Percentiles rank a stretch among this genome's conserved stretches.
phyloP scores from a whole-genome alignment of 2,888 invertebrate genomes.

The Vesta saturnalis region DNA sequence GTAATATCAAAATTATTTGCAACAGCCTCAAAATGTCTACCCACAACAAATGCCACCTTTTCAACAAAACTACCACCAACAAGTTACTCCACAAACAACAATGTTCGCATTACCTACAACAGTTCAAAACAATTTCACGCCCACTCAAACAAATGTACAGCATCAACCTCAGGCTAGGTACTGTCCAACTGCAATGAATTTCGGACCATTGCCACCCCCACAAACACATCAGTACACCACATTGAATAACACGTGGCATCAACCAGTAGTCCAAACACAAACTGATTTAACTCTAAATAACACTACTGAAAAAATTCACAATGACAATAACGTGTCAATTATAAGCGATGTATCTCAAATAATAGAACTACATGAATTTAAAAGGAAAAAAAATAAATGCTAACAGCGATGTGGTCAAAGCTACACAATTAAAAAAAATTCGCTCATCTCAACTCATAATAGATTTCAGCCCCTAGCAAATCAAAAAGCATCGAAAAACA shows the following conservation, averaged over 20 bases:
- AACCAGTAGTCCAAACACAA: not conserved
- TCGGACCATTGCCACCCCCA: not conserved
- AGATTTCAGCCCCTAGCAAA: not conserved
- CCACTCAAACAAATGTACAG: not conserved
- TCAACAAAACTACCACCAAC: too few species aligned
- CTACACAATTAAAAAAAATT: not conserved
- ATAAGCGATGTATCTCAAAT: not conserved
- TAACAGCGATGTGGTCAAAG: not conserved
- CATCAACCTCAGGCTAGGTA: not conserved
- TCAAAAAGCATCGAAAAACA: slow-evolving; percentile 10
- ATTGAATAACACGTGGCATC: not conserved
- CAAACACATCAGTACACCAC: not conserved
- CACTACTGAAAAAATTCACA: not conserved
- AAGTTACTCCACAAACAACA: not conserved
- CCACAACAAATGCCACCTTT: too few species aligned
- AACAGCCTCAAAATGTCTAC: not conserved
- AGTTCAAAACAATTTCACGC: not conserved
- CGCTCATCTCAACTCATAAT: not conserved
- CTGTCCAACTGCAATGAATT: not conserved
- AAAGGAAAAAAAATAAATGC: not conserved
- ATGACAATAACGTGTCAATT: not conserved
- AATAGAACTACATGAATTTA: not conserved
- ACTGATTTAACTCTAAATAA: not conserved
- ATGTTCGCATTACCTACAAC: too few species aligned
- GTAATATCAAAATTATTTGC: too few species aligned